Evolutionary conservation across 1,140 invertebrate genomes (phyloP).

Genomic region (Pseudomyrmex pallidus): DNA sequence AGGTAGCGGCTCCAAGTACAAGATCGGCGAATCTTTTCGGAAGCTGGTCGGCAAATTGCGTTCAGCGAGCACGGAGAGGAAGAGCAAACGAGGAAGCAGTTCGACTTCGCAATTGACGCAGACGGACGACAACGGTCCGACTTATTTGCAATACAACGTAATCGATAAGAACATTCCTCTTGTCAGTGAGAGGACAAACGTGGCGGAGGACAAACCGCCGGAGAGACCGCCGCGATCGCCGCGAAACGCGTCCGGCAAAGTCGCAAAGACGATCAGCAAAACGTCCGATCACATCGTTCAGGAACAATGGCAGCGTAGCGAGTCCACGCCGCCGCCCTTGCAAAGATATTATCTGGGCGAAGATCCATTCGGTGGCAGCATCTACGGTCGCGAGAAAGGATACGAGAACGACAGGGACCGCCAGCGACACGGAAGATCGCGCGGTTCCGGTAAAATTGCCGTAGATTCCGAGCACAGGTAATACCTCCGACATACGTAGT

Average conservation of each 20-base stretch:
- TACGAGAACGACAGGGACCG: constrained; percentile 87
- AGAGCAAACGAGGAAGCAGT: constrained; percentile 83
- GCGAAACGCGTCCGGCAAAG: constrained; percentile 65
- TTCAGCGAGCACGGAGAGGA: constrained; percentile 90
- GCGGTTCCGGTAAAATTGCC: constrained; percentile 63
- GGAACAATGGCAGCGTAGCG: constrained; percentile 74
- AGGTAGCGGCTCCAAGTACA: constrained; percentile 83
- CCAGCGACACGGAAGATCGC: constrained; percentile 80
- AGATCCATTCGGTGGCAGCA: constrained; percentile 92
- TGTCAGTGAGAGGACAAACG: constrained; percentile 61
- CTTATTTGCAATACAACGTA: constrained; percentile 88
- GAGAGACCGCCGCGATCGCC: constrained; percentile 80
- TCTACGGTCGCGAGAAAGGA: constrained; percentile 92
- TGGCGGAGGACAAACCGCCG: constrained; percentile 71
- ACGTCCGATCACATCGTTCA: constrained; percentile 42
- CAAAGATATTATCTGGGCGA: constrained; percentile 93
- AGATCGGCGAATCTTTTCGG: constrained; percentile 88
- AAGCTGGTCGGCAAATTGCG: constrained; percentile 92
- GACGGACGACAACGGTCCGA: constrained; percentile 85
- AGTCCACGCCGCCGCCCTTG: constrained; percentile 85
- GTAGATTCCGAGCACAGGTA: constrained; percentile 80
- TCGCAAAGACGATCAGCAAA: not conserved
- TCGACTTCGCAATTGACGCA: constrained; percentile 82
- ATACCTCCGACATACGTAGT: constrained; percentile 22
- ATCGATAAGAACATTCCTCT: constrained; percentile 86